Conservation (phyloP, 2,888 invertebrate species). For the Sphinx pinastri region DNA sequence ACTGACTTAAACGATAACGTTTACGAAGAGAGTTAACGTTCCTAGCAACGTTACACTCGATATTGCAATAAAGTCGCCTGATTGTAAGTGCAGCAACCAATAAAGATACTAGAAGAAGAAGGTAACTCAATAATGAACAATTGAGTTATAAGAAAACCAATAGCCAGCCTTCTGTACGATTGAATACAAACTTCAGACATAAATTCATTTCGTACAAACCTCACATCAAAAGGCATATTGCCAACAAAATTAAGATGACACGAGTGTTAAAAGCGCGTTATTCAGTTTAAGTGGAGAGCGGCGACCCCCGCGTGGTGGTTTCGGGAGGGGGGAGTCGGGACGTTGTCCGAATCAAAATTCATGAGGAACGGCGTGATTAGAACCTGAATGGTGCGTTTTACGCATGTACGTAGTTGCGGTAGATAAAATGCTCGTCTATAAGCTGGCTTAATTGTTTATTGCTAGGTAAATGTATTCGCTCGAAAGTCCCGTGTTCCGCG, state of each 20-base stretch:
- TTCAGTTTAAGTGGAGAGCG: slow-evolving; percentile 14
- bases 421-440: slow-evolving; percentile 60
- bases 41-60: too few relatives aligned
- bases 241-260: not conserved
- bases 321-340: not conserved
- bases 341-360: slow-evolving; percentile 59
- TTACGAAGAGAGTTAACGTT: too few relatives aligned
- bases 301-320: not conserved
- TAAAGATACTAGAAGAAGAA: too few relatives aligned
- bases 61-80: too few relatives aligned
- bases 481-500: not conserved
- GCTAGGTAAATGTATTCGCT: slow-evolving; percentile 39
- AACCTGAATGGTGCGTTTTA: slow-evolving; percentile 50
- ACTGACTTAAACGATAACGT: too few relatives aligned
- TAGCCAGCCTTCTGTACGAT: too few relatives aligned
- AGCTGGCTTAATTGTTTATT: slow-evolving; percentile 62
- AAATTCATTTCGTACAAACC: not conserved
- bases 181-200: not conserved
- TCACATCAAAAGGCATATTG: not conserved
- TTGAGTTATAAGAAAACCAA: too few relatives aligned
- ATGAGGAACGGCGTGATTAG: slow-evolving; percentile 67
- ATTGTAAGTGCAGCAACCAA: too few relatives aligned
- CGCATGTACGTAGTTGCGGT: slow-evolving; percentile 51
- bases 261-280: slow-evolving; percentile 6
- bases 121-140: too few relatives aligned